Evolutionary conservation across 1,140 invertebrate species (phyloP).

Genomic region (Danaus plexippus): DNA sequence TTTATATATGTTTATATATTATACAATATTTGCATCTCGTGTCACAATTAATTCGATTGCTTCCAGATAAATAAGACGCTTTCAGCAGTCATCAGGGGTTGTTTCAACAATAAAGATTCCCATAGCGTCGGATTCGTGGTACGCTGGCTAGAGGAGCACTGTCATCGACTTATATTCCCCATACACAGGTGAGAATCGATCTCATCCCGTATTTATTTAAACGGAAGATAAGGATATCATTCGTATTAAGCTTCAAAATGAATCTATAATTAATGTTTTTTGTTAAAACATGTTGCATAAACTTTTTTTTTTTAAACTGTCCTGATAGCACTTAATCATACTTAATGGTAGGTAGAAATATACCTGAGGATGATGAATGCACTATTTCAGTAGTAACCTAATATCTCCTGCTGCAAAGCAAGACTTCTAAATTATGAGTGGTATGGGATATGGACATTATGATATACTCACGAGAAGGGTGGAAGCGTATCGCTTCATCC

Average conservation of each 20-base stretch:
- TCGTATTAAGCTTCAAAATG: too few relatives aligned
- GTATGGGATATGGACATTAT: too few relatives aligned
- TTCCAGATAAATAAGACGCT: slow-evolving; percentile 77
- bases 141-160: slow-evolving; percentile 85
- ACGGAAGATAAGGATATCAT: not conserved
- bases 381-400: too few relatives aligned
- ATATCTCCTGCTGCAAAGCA: too few relatives aligned
- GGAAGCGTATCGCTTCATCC: too few relatives aligned
- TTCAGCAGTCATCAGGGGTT: slow-evolving; percentile 79
- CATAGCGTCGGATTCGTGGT: slow-evolving; percentile 82
- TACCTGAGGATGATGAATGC: too few relatives aligned
- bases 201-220: not conserved
- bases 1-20: not conserved
- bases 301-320: too few relatives aligned
- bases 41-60: not conserved
- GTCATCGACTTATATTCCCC: slow-evolving; percentile 80
- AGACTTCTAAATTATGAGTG: too few relatives aligned
- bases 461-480: too few relatives aligned
- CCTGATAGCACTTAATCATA: too few relatives aligned
- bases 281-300: not conserved
- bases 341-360: too few relatives aligned
- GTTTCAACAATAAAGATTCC: slow-evolving; percentile 83
- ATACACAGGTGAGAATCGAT: slow-evolving; percentile 76
- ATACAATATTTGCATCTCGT: too few relatives aligned
- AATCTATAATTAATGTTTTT: not conserved